Percentiles rank a stretch among this genome's conserved stretches.
Evolutionary conservation across 2,888 invertebrate species (phyloP).

Genomic region (Halictus ligatus): DNA sequence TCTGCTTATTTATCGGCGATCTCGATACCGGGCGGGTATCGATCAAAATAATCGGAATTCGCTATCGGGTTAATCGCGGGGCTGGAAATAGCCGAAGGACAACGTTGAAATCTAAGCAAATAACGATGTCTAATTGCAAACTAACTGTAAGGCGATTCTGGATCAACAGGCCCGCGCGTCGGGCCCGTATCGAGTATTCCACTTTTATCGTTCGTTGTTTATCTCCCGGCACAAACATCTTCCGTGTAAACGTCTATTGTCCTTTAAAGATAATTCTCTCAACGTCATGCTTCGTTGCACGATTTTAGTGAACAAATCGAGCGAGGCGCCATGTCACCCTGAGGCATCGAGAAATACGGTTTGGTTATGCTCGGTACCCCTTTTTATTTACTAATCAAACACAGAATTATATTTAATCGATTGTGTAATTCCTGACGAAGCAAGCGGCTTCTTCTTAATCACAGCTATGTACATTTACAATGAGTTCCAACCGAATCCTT

Average conservation of each 20-base stretch:
- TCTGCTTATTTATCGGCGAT: not conserved
- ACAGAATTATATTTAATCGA: not conserved
- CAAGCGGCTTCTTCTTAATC: not conserved
- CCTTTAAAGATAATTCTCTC: not conserved
- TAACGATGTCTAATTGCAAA: conserved; percentile 7
- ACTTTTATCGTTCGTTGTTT: not conserved
- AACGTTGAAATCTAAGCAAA: not conserved
- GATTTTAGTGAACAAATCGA: not conserved
- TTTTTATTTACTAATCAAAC: not conserved
- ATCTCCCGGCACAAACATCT: not conserved
- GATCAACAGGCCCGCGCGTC: not conserved
- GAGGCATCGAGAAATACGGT: too few relatives aligned
- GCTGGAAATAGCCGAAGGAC: conserved; percentile 9
- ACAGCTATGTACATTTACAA: not conserved
- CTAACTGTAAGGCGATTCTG: not conserved
- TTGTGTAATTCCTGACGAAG: not conserved
- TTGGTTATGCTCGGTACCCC: too few relatives aligned
- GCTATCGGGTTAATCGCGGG: not conserved
- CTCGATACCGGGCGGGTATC: not conserved
- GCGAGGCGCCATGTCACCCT: not conserved
- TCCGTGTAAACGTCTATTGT: not conserved
- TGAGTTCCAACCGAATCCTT: not conserved
- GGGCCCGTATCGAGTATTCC: not conserved
- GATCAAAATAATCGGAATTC: not conserved
- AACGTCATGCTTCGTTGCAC: not conserved